Evolutionary conservation across 2,888 invertebrate genomes (phyloP), one percentile per base, ranked within the genome.

Genomic region (Dolichopus griseipennis): DNA sequence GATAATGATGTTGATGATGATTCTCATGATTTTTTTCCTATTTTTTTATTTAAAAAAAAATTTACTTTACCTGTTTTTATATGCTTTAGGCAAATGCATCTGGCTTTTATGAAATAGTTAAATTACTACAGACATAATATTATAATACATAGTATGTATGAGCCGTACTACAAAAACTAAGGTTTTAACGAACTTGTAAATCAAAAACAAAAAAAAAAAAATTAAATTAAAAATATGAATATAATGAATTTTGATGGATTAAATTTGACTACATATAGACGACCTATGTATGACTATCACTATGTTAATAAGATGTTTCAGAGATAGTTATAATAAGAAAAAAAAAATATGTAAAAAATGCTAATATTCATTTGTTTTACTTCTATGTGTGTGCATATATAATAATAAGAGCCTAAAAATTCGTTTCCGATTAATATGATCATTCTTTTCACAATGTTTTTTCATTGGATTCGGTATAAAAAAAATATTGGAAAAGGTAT

Each of bases 181-280:
- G 15, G 18, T 2, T 18, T 52, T 18, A 52, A 52, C 18, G 6
- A 52, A 52, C 52, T 52, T 52, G 52, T 52, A 52, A 12, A 52
- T 52, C 52, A 52, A 18, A 52, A 15, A 52, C 9, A 15, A 52
- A 18, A 18, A 52, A 15, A 6, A 6, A 52, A 52, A 52, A 52
- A 52, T 43, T 15, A 52, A 52, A 52, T 18, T 7, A 52, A 52
- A 52, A 52, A 52, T 52, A 52, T 52, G 52, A 52, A 52, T 18
- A 52, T 52, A 52, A 52, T 52, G 52, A 52, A 52, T 52, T 52
- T 52, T 52, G 52, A 52, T 52, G 52, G 52, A 52, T 52, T 43
- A 52, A 52, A 12, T 52, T 52, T 6, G 52, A 15, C 52, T 52
- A n/a, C n/a, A n/a, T n/a, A n/a, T n/a, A 52, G 52, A 52, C 52